Evolutionary conservation across 2,113 vertebrate genomes (phyloP), one percentile per base, ranked within the genome.

Genomic region (Synchiropus splendidus): DNA sequence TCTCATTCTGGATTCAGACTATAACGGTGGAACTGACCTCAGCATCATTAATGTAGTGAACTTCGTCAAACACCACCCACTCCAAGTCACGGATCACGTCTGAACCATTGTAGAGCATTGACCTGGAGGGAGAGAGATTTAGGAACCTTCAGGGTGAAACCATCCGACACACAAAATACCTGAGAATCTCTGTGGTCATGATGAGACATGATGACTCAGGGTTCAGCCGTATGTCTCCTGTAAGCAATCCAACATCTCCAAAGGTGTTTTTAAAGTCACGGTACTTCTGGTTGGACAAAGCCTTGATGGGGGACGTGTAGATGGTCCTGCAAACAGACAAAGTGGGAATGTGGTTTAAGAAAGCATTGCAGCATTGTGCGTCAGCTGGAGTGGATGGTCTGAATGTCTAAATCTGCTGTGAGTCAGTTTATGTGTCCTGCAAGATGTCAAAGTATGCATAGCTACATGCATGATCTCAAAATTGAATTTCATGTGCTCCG

Each of bases 51-150:
- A 95, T 92, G 46, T 94, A 95, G 72, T 95, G 92, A 38, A 95
- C 92, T 58, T 95, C 92, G 2, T 95, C 92, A 49, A 95, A 95
- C 65, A 95, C 90, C 50, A 95, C 91, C 92, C 92, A 95, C 67
- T 95, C 92, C 60, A 95, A 60, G 64, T 95, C 92, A 39, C 92
- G 82, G 67, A 95, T 90, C 54, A 92, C 87, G 36, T 94, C 92
- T 0, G 92, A 95, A 10, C 92, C 91, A 0, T 91, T 93, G 67
- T 92, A 93, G 2, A 95, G 82, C 92, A 95, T 94, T 2, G 92
- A 95, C 66, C 92, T 95, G 72, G 52, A 17, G 21, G 38, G 42
- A 6, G 2, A 42, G 5, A 45, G 9, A 16, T 5, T 34, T 15
- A 14, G 17, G 36, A n/a, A n/a, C n/a, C n/a, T n/a, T n/a, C n/a